phyloP scores from a whole-genome alignment of 2,113 vertebrate species.

The Megaceryle torquata region DNA sequence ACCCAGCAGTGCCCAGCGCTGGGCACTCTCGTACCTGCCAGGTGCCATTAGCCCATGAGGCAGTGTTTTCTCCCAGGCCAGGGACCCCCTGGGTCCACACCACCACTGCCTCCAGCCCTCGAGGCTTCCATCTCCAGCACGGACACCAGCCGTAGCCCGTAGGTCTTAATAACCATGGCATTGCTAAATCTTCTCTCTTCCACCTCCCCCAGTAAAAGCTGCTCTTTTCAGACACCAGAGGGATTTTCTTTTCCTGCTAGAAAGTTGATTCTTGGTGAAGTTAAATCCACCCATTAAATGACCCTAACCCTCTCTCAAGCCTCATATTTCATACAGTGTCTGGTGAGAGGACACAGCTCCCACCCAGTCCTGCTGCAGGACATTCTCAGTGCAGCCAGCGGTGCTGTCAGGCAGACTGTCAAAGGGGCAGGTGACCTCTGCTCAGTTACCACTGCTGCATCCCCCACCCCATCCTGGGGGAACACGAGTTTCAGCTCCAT shows the following conservation, averaged over 20 bases:
- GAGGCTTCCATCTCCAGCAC: fast-evolving
- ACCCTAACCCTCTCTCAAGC: not conserved
- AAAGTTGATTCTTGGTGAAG: not conserved
- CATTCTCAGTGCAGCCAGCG: fast-evolving
- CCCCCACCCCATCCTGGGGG: not conserved
- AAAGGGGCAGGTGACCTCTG: not conserved
- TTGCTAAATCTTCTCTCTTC: not conserved
- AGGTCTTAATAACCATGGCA: not conserved
- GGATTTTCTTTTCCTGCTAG: not conserved
- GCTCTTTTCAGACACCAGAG: not conserved
- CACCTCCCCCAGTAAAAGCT: not conserved
- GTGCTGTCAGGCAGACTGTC: not conserved
- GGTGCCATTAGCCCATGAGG: fast-evolving
- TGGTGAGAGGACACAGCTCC: not conserved
- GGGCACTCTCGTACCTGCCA: too few relatives aligned
- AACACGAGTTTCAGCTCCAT: not conserved
- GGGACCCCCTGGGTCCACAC: not conserved
- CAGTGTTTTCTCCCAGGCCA: fast-evolving
- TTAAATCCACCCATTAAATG: not conserved
- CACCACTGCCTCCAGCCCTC: not conserved
- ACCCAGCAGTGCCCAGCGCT: not conserved
- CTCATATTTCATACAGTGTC: not conserved
- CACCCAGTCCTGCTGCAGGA: fast-evolving
- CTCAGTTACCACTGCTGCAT: not conserved
- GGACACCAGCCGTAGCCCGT: fast-evolving